Base-by-base conservation (phyloP, 2,888 invertebrate species). In the Caenorhabditis becei region DNA sequence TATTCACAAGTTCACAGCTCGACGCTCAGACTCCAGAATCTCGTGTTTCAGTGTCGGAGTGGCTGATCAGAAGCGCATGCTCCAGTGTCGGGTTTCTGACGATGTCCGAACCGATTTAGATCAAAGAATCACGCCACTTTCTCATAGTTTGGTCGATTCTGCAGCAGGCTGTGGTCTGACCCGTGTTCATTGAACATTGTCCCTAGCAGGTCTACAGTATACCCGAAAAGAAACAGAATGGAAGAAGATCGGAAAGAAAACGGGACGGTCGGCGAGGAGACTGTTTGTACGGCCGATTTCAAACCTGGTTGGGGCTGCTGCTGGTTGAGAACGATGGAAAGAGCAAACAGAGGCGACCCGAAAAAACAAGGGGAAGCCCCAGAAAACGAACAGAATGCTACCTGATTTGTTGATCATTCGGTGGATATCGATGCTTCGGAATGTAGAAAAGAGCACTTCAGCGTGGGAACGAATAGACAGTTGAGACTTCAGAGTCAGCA, bases 41-140 rank as follows among this genome's bases (percentile, higher is more conserved):
- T 53, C 53, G 53, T 26, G 26, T 47, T 35, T 49, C 47, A 32
- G 5, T 41, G n/a, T n/a, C 10, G 7, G 35, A 35, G 35, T 35
- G 5, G 35, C 7, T 23, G 44, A 61, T 23, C 35, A 49, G 47
- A 49, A 28, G 63, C 23, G 35, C 18, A 18, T 49, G 24, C 26
- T 53, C 26, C 53, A 24, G 56, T 49, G 7, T 56, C 44, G 24
- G 28, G 35, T 54, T 28, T 56, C 26, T 10, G 41, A 41, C 56
- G 8, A 2, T 44, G 32, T 49, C 54, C 54, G 20, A 37, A 61
- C 58, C 51, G 47, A 51, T 51, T 59, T 49, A 32, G 59, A 59
- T 69, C 69, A 61, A 61, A 70, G 70, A 61, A 70, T 70, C 70
- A 70, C 51, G 61, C 61, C 70, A 61, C 53, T 37, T 4, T n/a